Evolutionary conservation across 2,888 invertebrate species (phyloP).

Genomic region (Actias luna): DNA sequence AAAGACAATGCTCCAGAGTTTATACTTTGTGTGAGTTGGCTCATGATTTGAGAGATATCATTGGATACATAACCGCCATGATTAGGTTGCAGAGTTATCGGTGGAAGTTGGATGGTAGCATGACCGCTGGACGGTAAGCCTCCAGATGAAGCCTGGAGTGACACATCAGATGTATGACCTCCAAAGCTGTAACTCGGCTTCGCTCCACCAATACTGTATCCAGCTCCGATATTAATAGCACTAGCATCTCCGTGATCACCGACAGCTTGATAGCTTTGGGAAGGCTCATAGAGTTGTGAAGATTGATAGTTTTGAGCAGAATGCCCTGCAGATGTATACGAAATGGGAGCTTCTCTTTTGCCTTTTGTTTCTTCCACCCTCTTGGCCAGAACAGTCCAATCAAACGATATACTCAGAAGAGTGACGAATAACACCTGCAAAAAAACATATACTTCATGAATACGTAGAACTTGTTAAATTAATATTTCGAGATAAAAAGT

Average conservation of each 20-base stretch:
- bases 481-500: conserved; percentile 5
- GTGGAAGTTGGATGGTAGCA: conserved; percentile 59
- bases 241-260: conserved; percentile 64
- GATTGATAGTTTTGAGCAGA: conserved; percentile 27
- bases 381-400: conserved; percentile 59
- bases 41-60: conserved; percentile 70
- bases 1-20: conserved; percentile 61
- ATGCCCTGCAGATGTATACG: conserved; percentile 47
- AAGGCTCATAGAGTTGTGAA: conserved; percentile 19
- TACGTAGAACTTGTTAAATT: neutral
- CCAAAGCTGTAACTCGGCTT: conserved; percentile 60
- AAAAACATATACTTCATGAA: conserved; percentile 30
- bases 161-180: conserved; percentile 50
- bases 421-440: conserved; percentile 68
- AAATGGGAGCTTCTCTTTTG: conserved; percentile 63
- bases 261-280: conserved; percentile 39
- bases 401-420: conserved; percentile 60
- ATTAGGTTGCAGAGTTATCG: conserved; percentile 60
- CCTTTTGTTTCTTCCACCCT: conserved; percentile 64
- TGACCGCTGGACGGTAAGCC: conserved; percentile 56
- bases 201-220: conserved; percentile 72
- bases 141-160: conserved; percentile 53
- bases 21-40: conserved; percentile 63
- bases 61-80: conserved; percentile 52
- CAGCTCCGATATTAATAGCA: conserved; percentile 71